Conservation (phyloP, 1,140 invertebrate genomes). For the Drusus annulatus region DNA sequence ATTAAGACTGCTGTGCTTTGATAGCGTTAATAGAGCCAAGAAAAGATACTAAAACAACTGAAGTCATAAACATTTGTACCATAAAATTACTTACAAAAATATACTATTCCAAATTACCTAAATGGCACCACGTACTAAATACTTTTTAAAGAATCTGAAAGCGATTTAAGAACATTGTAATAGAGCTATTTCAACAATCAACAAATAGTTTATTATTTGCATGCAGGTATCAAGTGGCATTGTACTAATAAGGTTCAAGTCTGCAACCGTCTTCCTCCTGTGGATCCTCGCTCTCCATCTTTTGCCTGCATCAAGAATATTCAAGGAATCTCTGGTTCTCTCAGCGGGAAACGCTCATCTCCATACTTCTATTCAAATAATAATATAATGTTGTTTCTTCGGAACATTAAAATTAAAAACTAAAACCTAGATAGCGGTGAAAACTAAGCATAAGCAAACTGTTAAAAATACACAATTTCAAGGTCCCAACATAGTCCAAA, state of each 20-base stretch:
- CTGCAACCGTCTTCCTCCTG: no score
- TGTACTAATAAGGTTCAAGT: no score
- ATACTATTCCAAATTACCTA: conserved; percentile 43
- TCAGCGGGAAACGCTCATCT: background rate
- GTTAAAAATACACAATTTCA: background rate
- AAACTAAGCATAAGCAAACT: conserved; percentile 14
- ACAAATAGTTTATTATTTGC: no score
- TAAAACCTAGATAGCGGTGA: conserved; percentile 24
- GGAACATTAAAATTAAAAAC: conserved; percentile 25
- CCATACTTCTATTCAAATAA: background rate
- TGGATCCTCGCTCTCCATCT: no score
- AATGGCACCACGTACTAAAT: conserved; percentile 40
- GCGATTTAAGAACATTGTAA: background rate
- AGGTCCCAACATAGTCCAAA: background rate
- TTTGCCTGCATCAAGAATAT: no score
- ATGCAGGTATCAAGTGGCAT: no score
- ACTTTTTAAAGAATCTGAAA: conserved; percentile 24
- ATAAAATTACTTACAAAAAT: conserved; percentile 46
- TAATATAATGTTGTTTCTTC: conserved; percentile 29
- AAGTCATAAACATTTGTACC: conserved; percentile 37
- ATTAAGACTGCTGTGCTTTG: background rate
- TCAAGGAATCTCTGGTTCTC: background rate
- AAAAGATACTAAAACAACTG: background rate
- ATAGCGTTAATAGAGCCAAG: background rate
- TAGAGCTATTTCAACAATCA: no score